Evolutionary conservation across 2,797 vertebrate species (phyloP), one percentile per base, ranked within the genome.

Genomic region (Tragopan temminckii): DNA sequence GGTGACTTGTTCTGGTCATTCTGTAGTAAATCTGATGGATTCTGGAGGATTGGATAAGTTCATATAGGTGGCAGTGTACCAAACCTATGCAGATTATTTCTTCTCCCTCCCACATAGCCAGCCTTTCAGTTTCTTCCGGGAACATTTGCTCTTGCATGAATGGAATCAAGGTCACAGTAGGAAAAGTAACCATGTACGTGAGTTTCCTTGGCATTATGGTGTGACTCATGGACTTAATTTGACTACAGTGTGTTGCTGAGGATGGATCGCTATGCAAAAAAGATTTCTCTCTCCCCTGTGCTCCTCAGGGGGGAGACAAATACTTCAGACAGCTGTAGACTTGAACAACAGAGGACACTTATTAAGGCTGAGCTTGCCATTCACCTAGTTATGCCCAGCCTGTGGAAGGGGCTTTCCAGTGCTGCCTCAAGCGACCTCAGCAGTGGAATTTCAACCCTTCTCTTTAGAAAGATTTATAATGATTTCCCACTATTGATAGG

Each of bases 201-300:
- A 27, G 82, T 88, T 89, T 70, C 76, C 77, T 82, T 84, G 61
- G 35, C 81, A 61, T 74, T 69, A 43, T 21, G 38, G 33, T 84
- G 58, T 94, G 85, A 91, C 83, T 96, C 64, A 86, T 36, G 92
- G 89, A 80, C 74, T 94, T 95, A 90, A 90, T 96, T 91, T 95
- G 81, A 88, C 64, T 86, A 59, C 48, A 70, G 42, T 38, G n/a
- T 71, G 55, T 72, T 64, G 48, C 78, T 90, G 55, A 79, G 92
- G 88, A 94, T 80, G 53, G 20, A 45, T 75, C 33, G 93, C n/a
- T 63, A 3, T 80, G 74, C 42, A 71, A 80, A 95, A 85, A 79
- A 85, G 20, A 36, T 88, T 80, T 29, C 11, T 84, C 29, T 23
- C 19, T 81, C 31, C 33, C 7, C 61, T 71, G 19, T 18, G 40